Base-by-base conservation (phyloP, 2,797 vertebrate species). In the Galago senegalensis region DNA sequence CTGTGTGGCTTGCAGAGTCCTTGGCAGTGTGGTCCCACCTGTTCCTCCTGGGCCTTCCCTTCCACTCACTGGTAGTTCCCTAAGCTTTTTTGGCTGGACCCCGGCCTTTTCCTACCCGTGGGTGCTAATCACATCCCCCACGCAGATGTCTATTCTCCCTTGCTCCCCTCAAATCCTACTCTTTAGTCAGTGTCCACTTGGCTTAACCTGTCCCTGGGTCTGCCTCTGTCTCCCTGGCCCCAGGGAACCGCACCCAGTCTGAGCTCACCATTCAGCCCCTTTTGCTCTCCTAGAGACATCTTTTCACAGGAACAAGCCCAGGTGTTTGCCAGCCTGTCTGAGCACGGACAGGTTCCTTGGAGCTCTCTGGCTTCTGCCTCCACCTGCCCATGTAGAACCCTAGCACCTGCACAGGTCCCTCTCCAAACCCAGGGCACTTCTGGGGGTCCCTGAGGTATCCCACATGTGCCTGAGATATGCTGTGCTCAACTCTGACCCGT, bases 291-390 rank as follows among this genome's bases (percentile, higher is more conserved):
- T 61, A 16, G 72, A 34, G 20, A 87, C 27, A 43, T 69, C 43
- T 13, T 25, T 60, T 31, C 12, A 23, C 31, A 29, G 0, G 0
- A 9, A 1, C 29, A 31, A 88, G 18, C 17, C 29, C 13, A 0
- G 53, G 31, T 27, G 16, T 17, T 70, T 40, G 11, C 13, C 49
- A 16, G 6, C 11, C 17, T 14, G 0, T 37, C 46, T 31, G 46
- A 37, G 61, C 73, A 27, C 3, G 1, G 20, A 87, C 9, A 6
- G n/a, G 25, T 23, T 23, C 31, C 34, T 18, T 49, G 1, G 16
- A 40, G 11, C n/a, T 92, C 58, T 31, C 25, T 70, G 49, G 21
- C 31, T 65, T n/a, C 70, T 29, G 31, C n/a, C 23, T 92, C 27
- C 0, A 21, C 18, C n/a, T 70, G 25, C 25, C 65, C 23, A 37